phyloP scores from a whole-genome alignment of 2,113 vertebrate genomes.

The Arothron firmamentum region DNA sequence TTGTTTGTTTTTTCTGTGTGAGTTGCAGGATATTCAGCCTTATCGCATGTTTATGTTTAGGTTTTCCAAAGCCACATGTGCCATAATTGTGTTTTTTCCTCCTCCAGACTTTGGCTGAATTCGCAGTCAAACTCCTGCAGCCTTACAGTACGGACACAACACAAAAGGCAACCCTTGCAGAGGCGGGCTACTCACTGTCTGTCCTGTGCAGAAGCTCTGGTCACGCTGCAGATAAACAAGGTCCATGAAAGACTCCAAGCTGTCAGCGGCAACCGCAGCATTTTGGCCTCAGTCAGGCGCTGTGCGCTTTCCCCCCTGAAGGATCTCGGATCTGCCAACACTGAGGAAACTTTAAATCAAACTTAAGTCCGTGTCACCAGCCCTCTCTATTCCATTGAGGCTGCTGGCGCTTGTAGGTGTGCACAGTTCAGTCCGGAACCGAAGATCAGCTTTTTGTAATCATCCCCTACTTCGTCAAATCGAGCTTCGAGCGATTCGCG shows the following conservation, averaged over 20 bases:
- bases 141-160: neutral
- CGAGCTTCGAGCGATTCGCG: conserved; percentile 38
- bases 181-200: conserved; percentile 68
- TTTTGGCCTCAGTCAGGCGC: conserved; percentile 42
- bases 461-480: conserved; percentile 60
- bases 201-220: conserved; percentile 60
- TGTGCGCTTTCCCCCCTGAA: conserved; percentile 17
- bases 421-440: conserved; percentile 42
- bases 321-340: conserved; percentile 22
- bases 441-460: conserved; percentile 55
- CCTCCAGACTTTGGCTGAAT: too few relatives aligned
- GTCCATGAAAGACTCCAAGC: conserved; percentile 66
- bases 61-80: too few relatives aligned
- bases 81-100: too few relatives aligned
- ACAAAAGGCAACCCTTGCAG: conserved; percentile 27
- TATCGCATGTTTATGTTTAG: too few relatives aligned
- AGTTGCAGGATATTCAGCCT: neutral
- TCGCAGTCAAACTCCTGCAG: neutral
- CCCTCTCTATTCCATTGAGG: conserved; percentile 54
- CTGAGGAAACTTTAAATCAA: conserved; percentile 33
- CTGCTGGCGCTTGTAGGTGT: conserved; percentile 23
- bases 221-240: conserved; percentile 63
- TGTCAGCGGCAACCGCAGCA: conserved; percentile 54
- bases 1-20: neutral
- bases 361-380: conserved; percentile 18